Evolutionary conservation across 2,888 invertebrate genomes (phyloP).

Genomic region (Tenthredo scrophulariae): DNA sequence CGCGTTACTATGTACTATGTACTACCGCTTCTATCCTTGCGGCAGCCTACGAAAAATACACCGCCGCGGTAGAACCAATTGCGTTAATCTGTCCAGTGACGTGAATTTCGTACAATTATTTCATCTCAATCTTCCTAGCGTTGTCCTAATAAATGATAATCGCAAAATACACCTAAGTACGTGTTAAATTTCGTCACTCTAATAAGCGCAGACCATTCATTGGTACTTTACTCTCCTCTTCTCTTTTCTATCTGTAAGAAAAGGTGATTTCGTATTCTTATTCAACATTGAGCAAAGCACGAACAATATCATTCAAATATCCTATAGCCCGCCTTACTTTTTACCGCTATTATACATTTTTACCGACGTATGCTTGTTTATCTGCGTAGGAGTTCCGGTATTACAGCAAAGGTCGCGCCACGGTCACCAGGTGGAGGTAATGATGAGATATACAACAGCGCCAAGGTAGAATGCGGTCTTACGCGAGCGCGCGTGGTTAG

Average conservation of each 20-base stretch:
- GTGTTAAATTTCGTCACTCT: neutral
- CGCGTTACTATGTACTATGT: conserved; percentile 16
- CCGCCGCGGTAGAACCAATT: neutral
- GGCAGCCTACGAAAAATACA: neutral
- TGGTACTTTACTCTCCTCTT: neutral
- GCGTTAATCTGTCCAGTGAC: neutral
- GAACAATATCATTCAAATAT: neutral
- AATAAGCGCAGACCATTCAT: neutral
- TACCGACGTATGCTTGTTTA: conserved; percentile 19
- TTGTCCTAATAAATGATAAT: neutral
- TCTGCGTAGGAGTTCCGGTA: neutral
- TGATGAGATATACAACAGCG: neutral
- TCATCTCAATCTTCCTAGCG: neutral
- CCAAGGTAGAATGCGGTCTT: neutral
- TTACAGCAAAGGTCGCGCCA: conserved; percentile 34
- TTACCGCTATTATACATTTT: neutral
- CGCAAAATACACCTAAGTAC: neutral
- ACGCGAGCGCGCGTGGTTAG: neutral
- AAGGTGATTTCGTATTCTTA: neutral
- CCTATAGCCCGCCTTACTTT: neutral
- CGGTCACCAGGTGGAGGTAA: conserved; percentile 38
- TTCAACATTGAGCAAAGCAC: neutral
- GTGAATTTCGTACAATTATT: conserved; percentile 4
- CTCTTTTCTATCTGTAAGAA: neutral
- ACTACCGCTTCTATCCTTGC: neutral